Evolutionary conservation across 2,888 invertebrate genomes (phyloP).

Genomic region (Sympetrum striolatum): DNA sequence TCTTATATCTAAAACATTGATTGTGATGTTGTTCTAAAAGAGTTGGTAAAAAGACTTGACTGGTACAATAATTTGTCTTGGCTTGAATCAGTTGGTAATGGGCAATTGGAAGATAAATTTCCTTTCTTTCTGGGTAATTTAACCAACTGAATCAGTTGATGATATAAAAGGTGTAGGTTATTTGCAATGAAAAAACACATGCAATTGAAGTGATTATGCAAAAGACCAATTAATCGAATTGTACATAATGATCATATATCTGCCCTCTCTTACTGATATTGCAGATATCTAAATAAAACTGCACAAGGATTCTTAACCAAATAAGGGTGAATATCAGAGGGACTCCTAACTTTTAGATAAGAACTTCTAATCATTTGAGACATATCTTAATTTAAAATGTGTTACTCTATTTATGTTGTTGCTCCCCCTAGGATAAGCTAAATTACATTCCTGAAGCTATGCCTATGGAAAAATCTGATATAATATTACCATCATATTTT

Average conservation of each 20-base stretch:
- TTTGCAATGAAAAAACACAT: neutral
- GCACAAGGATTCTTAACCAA: conserved; percentile 6
- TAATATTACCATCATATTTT: neutral
- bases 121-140: neutral
- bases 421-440: neutral
- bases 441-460: neutral
- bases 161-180: neutral
- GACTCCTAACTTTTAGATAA: neutral
- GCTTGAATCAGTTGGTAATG: conserved; percentile 2
- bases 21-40: neutral
- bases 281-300: neutral
- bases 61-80: neutral
- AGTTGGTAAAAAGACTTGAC: neutral
- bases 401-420: neutral
- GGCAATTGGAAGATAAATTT: conserved; percentile 13
- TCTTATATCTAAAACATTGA: neutral
- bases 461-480: neutral
- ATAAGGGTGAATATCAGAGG: neutral
- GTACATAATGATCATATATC: neutral
- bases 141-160: neutral
- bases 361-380: neutral
- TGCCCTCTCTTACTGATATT: neutral
- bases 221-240: neutral
- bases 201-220: neutral
- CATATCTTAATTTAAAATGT: neutral